phyloP scores from a whole-genome alignment of 2,113 vertebrate genomes.

The Sciurus niger region DNA sequence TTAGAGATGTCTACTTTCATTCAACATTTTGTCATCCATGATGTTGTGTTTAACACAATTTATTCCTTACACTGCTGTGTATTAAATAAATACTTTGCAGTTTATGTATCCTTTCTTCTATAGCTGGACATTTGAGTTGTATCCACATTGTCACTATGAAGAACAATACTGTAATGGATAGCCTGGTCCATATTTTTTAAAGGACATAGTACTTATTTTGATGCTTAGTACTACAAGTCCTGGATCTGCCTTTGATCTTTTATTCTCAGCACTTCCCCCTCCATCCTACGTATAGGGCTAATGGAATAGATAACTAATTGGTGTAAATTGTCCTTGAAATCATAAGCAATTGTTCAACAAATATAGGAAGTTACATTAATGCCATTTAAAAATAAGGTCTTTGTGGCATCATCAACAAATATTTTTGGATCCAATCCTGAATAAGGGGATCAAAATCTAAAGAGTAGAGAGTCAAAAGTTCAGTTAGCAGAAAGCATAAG shows the following conservation, averaged over 20 bases:
- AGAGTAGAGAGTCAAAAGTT: not conserved
- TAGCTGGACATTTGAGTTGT: not conserved
- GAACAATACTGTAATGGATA: not conserved
- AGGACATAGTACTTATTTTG: not conserved
- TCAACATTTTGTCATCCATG: not conserved
- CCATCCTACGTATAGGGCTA: not conserved
- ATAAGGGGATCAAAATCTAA: not conserved
- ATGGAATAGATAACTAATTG: not conserved
- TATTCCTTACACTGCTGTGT: not conserved
- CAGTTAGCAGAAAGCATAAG: not conserved
- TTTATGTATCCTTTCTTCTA: not conserved
- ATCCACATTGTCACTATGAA: not conserved
- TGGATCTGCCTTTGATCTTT: not conserved
- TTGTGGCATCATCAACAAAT: not conserved
- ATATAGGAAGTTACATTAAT: not conserved
- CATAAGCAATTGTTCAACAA: not conserved
- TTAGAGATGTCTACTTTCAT: not conserved
- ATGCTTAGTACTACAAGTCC: not conserved
- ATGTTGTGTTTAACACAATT: not conserved
- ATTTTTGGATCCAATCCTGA: not conserved
- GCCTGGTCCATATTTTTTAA: not conserved
- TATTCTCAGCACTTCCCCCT: not conserved
- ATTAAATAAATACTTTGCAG: not conserved
- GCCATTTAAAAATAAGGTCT: not conserved
- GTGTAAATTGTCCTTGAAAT: not conserved